Conservation (phyloP, 2,888 invertebrate species). For the Hydriomena furcata region DNA sequence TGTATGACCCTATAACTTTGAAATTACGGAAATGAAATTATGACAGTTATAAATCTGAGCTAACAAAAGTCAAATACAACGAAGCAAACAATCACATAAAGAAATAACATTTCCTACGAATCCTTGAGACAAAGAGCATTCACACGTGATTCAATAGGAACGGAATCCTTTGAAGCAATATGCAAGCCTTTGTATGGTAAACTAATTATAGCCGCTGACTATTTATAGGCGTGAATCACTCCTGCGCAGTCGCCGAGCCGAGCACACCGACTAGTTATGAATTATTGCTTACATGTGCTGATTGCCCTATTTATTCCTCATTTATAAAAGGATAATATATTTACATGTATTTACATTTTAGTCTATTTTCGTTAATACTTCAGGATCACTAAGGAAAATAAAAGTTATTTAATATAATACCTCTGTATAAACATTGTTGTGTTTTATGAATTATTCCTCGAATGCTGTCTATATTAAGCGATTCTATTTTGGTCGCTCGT, state of each 20-base stretch:
- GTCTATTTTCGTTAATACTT: no score
- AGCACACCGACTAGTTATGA: constrained; percentile 48
- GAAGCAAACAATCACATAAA: constrained; percentile 8
- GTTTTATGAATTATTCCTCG: constrained; percentile 19
- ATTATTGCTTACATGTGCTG: constrained; percentile 51
- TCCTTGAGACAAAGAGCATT: constrained; percentile 56
- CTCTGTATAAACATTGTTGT: no score
- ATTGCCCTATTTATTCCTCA: constrained; percentile 30
- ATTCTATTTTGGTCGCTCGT: constrained; percentile 19
- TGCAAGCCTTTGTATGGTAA: constrained; percentile 63
- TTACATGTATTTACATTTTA: no score
- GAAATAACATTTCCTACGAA: constrained; percentile 22
- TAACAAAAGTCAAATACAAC: not conserved
- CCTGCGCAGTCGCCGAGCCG: constrained; percentile 52
- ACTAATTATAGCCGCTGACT: constrained; percentile 63
- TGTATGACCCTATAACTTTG: no score
- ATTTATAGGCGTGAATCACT: constrained; percentile 71
- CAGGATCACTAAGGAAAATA: no score
- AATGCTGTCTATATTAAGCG: constrained; percentile 20
- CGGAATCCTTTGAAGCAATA: constrained; percentile 52
- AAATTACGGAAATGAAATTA: not conserved
- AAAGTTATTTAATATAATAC: no score
- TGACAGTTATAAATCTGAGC: not conserved
- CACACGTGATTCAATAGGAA: constrained; percentile 56
- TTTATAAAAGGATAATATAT: constrained; percentile 8